These are phyloP conservation scores for Piaya cayana DNA, from an alignment of 2,113 vertebrate species.

Conservation along the genomic window DNA sequence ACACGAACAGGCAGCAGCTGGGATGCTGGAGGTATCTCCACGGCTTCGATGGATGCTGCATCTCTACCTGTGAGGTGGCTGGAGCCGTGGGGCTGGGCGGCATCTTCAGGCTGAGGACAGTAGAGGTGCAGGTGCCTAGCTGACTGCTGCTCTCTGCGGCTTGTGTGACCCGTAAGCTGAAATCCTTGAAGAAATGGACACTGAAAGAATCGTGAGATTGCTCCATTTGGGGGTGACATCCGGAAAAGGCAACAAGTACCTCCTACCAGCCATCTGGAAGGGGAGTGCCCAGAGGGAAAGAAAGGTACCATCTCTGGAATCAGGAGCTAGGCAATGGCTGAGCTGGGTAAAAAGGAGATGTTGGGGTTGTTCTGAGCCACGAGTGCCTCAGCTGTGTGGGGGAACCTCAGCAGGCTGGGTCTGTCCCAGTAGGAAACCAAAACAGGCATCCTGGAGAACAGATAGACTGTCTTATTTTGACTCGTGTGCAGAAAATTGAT, in stretches of 20 bases:
- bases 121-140: accelerated
- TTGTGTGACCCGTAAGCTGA: neutral
- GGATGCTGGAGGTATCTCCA: accelerated
- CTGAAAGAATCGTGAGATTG: neutral
- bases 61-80: neutral
- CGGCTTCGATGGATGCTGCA: neutral
- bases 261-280: neutral
- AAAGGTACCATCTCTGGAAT: neutral
- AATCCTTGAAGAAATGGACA: neutral
- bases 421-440: neutral
- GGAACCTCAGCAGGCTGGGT: accelerated
- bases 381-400: accelerated
- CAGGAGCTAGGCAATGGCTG: neutral
- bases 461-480: neutral
- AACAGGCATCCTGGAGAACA: neutral
- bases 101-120: neutral
- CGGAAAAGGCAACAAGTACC: neutral
- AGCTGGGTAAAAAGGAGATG: neutral
- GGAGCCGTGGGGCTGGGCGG: neutral
- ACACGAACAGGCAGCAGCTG: neutral
- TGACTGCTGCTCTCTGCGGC: neutral
- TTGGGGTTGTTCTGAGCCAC: neutral
- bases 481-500: neutral
- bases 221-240: neutral
- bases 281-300: neutral